Percentiles rank a stretch among this genome's conserved stretches.
Evolutionary conservation across 2,797 vertebrate species (phyloP).

Genomic region (Salmo trutta): DNA sequence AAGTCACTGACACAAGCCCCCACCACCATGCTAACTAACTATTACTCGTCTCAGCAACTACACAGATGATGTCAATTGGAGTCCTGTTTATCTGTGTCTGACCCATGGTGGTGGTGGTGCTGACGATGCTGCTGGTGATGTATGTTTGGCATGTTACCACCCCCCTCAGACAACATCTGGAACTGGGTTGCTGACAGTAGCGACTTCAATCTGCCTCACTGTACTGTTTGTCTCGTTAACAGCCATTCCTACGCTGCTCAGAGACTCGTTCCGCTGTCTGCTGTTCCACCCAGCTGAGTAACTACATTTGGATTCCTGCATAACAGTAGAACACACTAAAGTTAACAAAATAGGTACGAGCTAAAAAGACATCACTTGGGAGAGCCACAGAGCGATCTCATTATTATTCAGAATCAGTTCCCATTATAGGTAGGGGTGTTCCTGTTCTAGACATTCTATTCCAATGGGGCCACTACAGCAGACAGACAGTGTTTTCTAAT

Average conservation of each 20-base stretch:
- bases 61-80: neutral
- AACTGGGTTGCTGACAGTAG: conserved; percentile 7
- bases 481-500: neutral
- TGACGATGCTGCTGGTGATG: neutral
- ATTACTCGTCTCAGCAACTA: neutral
- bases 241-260: neutral
- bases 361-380: too few relatives aligned
- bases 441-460: neutral
- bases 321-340: conserved; percentile 9
- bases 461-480: neutral
- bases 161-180: neutral
- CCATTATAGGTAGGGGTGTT: too few relatives aligned
- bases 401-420: too few relatives aligned
- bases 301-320: conserved; percentile 47
- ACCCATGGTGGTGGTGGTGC: neutral
- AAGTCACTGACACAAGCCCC: neutral
- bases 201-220: neutral
- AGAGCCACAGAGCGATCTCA: too few relatives aligned
- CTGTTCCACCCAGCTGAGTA: conserved; percentile 7
- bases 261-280: neutral
- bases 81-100: neutral
- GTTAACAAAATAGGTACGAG: neutral
- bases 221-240: conserved; percentile 5
- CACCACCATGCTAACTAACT: neutral
- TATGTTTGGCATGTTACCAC: neutral